These are phyloP conservation scores for Colletes collaris DNA, from an alignment of 2,888 invertebrate species.

Conservation along the genomic window DNA sequence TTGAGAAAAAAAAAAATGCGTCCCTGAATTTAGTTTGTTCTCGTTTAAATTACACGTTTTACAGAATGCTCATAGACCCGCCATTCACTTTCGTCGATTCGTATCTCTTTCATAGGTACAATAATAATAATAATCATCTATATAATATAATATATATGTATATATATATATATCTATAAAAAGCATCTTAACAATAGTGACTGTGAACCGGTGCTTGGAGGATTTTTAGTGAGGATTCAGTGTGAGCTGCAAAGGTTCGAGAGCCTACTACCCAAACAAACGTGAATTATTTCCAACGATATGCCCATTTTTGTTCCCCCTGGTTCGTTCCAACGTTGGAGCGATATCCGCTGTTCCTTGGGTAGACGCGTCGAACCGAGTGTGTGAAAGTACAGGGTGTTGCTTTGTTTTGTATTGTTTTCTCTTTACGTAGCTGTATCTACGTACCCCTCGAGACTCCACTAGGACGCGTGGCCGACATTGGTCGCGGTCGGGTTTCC, in stretches of 20 bases:
- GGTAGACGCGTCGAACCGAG: constrained; percentile 33
- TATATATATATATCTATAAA: constrained; percentile 64
- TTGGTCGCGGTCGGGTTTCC: constrained; percentile 44
- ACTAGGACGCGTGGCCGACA: constrained; percentile 73
- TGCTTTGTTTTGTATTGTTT: no score
- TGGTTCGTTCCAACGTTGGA: neutral
- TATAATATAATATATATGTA: constrained; percentile 60
- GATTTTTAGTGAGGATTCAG: constrained; percentile 34
- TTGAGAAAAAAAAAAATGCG: constrained; percentile 52
- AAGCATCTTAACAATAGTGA: constrained; percentile 75
- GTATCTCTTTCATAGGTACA: constrained; percentile 47
- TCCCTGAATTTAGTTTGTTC: constrained; percentile 72
- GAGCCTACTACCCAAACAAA: constrained; percentile 23
- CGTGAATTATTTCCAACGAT: neutral
- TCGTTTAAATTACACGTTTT: constrained; percentile 50
- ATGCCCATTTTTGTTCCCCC: neutral
- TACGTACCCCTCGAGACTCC: constrained; percentile 71
- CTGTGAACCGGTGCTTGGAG: constrained; percentile 71
- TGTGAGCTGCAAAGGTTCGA: constrained; percentile 24
- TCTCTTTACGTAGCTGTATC: constrained; percentile 39
- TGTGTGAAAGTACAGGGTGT: constrained; percentile 13
- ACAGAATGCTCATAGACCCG: constrained; percentile 33
- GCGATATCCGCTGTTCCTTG: neutral
- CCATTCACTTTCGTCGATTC: constrained; percentile 29
- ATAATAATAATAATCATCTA: constrained; percentile 54